A percentile compares a stretch with the other conserved stretches of the same genome.
Conservation (phyloP, 2,113 vertebrate genomes). For the Xiphophorus maculatus region DNA sequence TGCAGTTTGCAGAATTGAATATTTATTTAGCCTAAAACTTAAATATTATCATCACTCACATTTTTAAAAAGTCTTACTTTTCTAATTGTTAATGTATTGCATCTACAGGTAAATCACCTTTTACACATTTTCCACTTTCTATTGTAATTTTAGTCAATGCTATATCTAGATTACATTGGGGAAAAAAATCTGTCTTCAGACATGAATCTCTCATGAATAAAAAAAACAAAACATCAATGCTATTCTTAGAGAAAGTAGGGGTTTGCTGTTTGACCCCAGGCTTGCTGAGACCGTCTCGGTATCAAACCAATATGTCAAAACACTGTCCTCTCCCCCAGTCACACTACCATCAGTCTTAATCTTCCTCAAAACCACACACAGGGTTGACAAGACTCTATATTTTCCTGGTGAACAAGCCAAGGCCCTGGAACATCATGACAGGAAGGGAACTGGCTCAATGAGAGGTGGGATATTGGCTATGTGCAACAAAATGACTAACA, state of each 20-base stretch:
- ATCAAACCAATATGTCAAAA: conserved; percentile 68
- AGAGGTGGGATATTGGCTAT: conserved; percentile 27
- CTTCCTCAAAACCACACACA: conserved; percentile 6
- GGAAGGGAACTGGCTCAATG: conserved; percentile 23
- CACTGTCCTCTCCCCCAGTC: conserved; percentile 44
- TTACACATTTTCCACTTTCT: no score
- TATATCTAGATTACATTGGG: no score
- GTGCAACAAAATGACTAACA: conserved; percentile 28
- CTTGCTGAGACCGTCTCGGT: conserved; percentile 45
- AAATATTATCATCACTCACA: no score
- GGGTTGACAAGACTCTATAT: conserved; percentile 32
- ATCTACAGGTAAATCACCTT: no score
- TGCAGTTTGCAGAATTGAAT: no score
- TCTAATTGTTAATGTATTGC: no score
- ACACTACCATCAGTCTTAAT: conserved; percentile 36
- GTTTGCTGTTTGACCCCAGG: conserved; percentile 64
- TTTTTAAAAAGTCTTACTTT: no score
- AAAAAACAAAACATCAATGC: conserved; percentile 22
- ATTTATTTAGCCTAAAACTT: no score
- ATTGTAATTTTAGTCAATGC: no score
- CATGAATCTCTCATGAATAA: conserved; percentile 44
- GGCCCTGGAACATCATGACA: conserved; percentile 34
- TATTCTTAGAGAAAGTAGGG: conserved; percentile 61
- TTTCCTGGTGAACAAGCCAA: conserved; percentile 19
- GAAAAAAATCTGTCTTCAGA: conserved; percentile 17